These are phyloP conservation scores for Acinonyx jubatus DNA, from an alignment of 2,113 vertebrate species.

Conservation along the genomic window DNA sequence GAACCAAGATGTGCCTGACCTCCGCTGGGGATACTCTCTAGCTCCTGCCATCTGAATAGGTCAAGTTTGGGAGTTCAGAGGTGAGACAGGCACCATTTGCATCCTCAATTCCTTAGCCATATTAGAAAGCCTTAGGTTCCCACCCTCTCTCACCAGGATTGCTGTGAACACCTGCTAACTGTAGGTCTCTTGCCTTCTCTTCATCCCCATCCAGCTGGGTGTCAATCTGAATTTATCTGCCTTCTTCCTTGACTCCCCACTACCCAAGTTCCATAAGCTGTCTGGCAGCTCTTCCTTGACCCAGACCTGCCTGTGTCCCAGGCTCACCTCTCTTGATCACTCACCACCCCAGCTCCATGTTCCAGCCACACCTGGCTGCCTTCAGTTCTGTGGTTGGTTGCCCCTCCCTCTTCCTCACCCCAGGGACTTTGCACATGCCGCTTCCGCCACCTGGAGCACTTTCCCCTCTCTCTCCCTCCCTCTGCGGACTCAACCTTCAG, in stretches of 20 bases:
- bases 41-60: neutral
- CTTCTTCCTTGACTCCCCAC: neutral
- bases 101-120: neutral
- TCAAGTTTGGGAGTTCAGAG: neutral
- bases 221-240: rapidly evolving
- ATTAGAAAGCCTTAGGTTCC: neutral
- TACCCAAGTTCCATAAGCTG: neutral
- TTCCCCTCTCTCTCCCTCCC: neutral
- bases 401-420: neutral
- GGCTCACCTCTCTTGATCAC: neutral
- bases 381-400: neutral
- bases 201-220: neutral
- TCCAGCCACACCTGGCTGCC: neutral
- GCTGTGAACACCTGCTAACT: neutral
- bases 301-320: neutral
- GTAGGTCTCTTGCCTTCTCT: too few species aligned
- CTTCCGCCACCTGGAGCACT: neutral
- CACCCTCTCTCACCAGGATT: neutral
- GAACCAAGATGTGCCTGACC: too few species aligned
- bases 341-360: neutral
- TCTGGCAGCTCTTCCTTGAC: neutral
- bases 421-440: neutral
- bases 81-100: neutral
- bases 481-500: neutral
- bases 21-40: rapidly evolving